These are phyloP conservation scores for Hylaea fasciaria DNA, from an alignment of 2,888 invertebrate species.

Conservation along the genomic window DNA sequence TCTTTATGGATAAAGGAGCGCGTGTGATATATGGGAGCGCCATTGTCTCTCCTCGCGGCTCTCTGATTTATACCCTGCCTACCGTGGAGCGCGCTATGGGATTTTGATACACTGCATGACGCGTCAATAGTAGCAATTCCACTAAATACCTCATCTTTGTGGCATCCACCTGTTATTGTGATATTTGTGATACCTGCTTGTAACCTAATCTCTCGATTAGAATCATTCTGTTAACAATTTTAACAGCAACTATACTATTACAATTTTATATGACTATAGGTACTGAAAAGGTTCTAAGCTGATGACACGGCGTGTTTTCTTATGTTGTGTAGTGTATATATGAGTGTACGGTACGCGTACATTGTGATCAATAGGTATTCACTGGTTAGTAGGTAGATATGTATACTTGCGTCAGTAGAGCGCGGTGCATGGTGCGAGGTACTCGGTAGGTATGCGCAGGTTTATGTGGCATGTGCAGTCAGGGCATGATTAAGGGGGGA, in stretches of 20 bases:
- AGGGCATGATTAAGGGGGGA: constrained; percentile 48
- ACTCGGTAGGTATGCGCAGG: constrained; percentile 16
- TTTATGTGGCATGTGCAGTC: constrained; percentile 35
- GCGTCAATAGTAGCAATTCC: constrained; percentile 7
- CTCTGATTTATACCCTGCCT: constrained; percentile 29
- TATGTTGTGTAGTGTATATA: no score
- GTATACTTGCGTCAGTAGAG: no score
- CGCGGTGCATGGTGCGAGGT: no score
- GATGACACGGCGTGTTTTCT: no score
- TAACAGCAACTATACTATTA: background rate
- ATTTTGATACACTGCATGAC: constrained; percentile 12
- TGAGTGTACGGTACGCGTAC: no score
- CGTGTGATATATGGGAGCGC: constrained; percentile 61
- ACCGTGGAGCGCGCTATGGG: background rate
- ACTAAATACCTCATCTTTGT: constrained; percentile 6
- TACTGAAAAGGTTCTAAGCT: no score
- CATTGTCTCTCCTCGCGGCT: constrained; percentile 39
- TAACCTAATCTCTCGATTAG: background rate
- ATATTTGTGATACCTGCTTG: background rate
- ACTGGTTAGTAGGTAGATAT: no score
- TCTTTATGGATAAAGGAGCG: constrained; percentile 52
- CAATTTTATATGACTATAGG: no score
- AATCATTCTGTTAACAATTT: background rate
- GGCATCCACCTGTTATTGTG: constrained; percentile 19
- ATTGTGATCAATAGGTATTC: no score